Evolutionary conservation across 1,140 invertebrate genomes (phyloP), one percentile per base, ranked within the genome.

Genomic region (Saccostrea glomerata): DNA sequence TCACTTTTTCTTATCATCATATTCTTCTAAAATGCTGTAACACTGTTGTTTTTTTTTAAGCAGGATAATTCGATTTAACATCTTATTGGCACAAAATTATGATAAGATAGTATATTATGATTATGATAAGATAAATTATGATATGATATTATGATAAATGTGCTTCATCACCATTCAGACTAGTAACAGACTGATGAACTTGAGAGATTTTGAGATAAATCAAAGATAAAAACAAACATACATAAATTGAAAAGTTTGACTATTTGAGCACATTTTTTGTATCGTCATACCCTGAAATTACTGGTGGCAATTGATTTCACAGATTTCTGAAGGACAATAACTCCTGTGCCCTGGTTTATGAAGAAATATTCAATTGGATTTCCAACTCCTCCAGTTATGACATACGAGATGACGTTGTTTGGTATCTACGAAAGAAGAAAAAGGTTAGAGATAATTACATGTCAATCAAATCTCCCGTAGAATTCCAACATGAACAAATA

Each of bases 341-440:
- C 30, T 11, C 92, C 91, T 25, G 89, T 89, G 6, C n/a, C 25
- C 20, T 83, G 85, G 30, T 92, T 73, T 1, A 92, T 63, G 25
- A 30, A 86, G 77, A 92, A 92, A 47, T 89, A 86, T 25, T 86
- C 60, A 0, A 36, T n/a, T n/a, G 86, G 83, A 83, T 55, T 84
- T 20, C 83, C 73, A 40, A 83, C 84, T n/a, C 47, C 82, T n/a
- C 63, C 84, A 7, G 82, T 88, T n/a, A 77, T 86, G 17, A 89
- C 90, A 86, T 89, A 91, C 3, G 66, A 56, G n/a, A 92, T 60
- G 3, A 88, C 63, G 73, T 92, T 92, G 66, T 90, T 90, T n/a
- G 91, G 91, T 15, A 86, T 9, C 92, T 92, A 87, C 70, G 89
- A 90, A 89, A 77, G 7, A 89, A 77, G 13, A 25, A 11, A 63